Evolutionary conservation across 2,113 vertebrate genomes (phyloP), one percentile per base, ranked within the genome.

Genomic region (Setophaga kirtlandii): DNA sequence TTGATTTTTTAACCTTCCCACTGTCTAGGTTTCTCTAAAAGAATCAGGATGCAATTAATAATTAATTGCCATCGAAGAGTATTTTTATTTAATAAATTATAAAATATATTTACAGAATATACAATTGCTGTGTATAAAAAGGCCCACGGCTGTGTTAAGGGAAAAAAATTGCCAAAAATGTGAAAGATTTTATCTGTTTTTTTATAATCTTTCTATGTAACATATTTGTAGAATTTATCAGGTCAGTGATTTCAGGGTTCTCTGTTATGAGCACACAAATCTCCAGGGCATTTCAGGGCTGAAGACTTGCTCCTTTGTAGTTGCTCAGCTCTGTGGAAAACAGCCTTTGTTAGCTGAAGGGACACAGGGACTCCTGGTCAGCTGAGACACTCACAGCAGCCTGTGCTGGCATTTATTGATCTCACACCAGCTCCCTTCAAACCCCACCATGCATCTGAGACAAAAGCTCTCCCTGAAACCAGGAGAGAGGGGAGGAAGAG

Each of bases 231-330:
- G 58, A 84, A 69, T 87, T 91, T 52, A 89, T n/a, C 8, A 1
- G 35, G 78, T 89, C 64, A 71, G 44, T 69, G 62, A 89, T 46
- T 68, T 90, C 59, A 81, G 39, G 22, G 44, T 24, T 78, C 53
- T 78, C 69, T 81, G 55, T 71, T 64, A 63, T 31, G 5, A 91
- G 62, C 58, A 70, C 44, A 87, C 10, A 76, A 69, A 90, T 76
- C 82, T 88, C 62, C 47, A 64, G 70, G 74, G 84, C 84, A 79
- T 82, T 88, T 91, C 82, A 63, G 49, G 70, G 46, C 82, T 94
- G 84, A 55, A 83, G 79, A 69, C 13, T 35, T 58, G 11, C 62
- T 82, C 81, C 91, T 97, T 84, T 95, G 69, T 91, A 64, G 44
- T 41, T 94, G 69, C 62, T 94, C 70, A 94, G 87, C 62, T 92